Conservation (phyloP, 35 echinoderm and acorn worm species). For the Apostichopus californicus region DNA sequence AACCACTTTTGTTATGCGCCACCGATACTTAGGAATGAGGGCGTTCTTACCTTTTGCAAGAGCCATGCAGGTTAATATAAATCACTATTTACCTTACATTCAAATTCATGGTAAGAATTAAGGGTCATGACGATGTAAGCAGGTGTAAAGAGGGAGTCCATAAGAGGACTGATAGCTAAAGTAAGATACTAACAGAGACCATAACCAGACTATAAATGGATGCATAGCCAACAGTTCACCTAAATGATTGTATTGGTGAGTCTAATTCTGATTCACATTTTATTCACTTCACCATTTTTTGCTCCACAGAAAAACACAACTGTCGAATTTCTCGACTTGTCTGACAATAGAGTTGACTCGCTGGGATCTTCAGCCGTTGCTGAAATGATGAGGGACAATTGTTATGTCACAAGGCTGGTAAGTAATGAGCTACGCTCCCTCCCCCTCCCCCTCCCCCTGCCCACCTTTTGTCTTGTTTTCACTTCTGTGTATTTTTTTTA, state of each 20-base stretch:
- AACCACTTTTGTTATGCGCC: constrained; percentile 67
- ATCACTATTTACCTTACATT: not conserved
- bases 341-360: constrained; percentile 77
- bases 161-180: too few species aligned
- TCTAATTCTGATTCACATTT: too few species aligned
- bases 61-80: constrained; percentile 68
- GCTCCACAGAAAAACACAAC: constrained; percentile 67
- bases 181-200: too few species aligned
- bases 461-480: not conserved
- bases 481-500: not conserved
- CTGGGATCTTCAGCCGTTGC: constrained; percentile 75
- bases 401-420: constrained; percentile 85
- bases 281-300: too few species aligned
- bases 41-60: constrained; percentile 67
- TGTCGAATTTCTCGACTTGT: constrained; percentile 79
- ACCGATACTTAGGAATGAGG: constrained; percentile 67
- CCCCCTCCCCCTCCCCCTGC: not conserved
- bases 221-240: too few species aligned
- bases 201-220: too few species aligned
- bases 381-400: constrained; percentile 86
- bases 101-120: too few species aligned
- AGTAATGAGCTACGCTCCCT: constrained; percentile 1
- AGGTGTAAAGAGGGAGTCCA: too few species aligned
- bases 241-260: too few species aligned
- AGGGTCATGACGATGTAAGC: too few species aligned